A percentile compares a stretch with the other conserved stretches of the same genome.
phyloP scores from a whole-genome alignment of 2,888 invertebrate species.

The Acanthosepion lycidas region DNA sequence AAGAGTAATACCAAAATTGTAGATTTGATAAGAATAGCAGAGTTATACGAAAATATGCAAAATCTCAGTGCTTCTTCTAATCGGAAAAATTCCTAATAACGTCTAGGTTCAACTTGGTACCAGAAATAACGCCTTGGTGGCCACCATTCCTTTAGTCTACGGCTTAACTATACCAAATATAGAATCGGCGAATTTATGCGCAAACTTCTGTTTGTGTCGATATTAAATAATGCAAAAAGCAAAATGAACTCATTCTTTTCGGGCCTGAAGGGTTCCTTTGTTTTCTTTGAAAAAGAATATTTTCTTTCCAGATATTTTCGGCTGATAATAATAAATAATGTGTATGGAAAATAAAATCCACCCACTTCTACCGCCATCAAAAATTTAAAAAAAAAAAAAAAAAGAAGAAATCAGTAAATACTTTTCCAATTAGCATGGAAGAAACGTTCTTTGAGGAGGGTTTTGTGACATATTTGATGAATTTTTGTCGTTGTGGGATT shows the following conservation, averaged over 20 bases:
- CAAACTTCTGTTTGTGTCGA: neutral
- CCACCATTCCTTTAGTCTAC: neutral
- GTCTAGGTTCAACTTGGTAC: neutral
- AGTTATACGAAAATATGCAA: too few species aligned
- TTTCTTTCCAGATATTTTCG: neutral
- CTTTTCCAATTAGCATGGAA: neutral
- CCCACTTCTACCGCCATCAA: neutral
- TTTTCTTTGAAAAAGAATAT: neutral
- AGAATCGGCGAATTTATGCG: neutral
- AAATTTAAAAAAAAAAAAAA: neutral
- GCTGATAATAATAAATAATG: neutral
- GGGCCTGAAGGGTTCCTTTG: neutral
- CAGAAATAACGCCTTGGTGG: neutral
- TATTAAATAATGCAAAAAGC: constrained; percentile 23
- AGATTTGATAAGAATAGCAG: too few species aligned
- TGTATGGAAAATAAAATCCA: neutral
- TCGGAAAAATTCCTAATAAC: too few species aligned
- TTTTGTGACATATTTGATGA: constrained; percentile 6
- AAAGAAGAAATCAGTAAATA: neutral
- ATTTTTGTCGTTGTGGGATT: constrained; percentile 7
- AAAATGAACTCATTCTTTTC: neutral
- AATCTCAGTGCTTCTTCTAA: too few species aligned
- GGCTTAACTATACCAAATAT: neutral
- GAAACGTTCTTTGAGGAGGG: neutral
- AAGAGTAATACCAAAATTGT: too few species aligned